Conservation (phyloP, 2,888 invertebrate species). For the Hydrotaea cyrtoneurina region DNA sequence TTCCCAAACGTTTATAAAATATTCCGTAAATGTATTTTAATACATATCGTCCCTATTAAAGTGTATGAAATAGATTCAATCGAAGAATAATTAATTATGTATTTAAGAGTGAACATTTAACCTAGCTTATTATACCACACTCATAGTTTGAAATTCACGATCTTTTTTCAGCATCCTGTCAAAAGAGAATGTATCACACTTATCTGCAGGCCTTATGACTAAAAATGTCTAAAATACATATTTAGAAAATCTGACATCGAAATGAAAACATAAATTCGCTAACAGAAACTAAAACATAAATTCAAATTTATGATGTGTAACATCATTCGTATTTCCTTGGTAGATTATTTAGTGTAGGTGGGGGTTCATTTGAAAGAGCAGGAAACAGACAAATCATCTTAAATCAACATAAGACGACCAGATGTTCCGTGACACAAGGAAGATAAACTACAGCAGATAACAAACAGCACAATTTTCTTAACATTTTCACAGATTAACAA, state of each 20-base stretch:
- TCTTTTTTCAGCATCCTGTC: too few relatives aligned
- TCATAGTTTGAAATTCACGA: too few relatives aligned
- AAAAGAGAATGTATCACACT: not conserved
- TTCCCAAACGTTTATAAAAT: too few relatives aligned
- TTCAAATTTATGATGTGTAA: not conserved
- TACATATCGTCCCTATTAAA: too few relatives aligned
- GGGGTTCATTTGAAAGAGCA: not conserved
- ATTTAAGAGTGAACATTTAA: too few relatives aligned
- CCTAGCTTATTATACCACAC: too few relatives aligned
- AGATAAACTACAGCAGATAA: not conserved
- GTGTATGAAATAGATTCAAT: too few relatives aligned
- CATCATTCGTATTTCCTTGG: not conserved
- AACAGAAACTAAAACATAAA: not conserved
- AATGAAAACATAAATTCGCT: not conserved
- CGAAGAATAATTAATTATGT: too few relatives aligned
- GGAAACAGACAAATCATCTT: not conserved
- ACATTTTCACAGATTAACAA: slow-evolving; percentile 6
- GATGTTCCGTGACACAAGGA: not conserved
- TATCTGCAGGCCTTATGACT: not conserved
- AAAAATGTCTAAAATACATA: not conserved
- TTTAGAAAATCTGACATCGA: not conserved
- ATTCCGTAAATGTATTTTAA: too few relatives aligned
- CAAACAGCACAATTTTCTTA: not conserved
- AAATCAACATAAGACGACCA: slow-evolving; percentile 1
- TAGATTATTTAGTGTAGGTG: not conserved